Percentiles rank a stretch among this genome's conserved stretches.
phyloP scores from a whole-genome alignment of 2,113 vertebrate genomes.

The Cochlearius cochlearius region DNA sequence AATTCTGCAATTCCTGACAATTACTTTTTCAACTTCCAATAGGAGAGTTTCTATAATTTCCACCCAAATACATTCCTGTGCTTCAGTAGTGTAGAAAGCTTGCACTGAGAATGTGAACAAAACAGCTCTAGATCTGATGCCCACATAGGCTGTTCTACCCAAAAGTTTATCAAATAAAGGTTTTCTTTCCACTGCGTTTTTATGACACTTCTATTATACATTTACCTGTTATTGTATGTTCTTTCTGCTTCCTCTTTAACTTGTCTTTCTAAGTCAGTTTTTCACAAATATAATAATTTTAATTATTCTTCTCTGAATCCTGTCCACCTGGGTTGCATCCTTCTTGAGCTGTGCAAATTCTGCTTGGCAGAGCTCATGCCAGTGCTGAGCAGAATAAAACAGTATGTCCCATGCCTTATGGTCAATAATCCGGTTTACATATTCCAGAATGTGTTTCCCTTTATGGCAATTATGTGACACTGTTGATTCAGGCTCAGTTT shows the following conservation, averaged over 20 bases:
- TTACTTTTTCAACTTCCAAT: not conserved
- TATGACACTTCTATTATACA: not conserved
- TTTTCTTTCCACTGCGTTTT: not conserved
- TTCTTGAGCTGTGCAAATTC: not conserved
- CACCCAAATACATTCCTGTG: not conserved
- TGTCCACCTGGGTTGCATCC: not conserved
- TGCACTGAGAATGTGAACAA: not conserved
- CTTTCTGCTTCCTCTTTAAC: not conserved
- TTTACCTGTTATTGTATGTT: not conserved
- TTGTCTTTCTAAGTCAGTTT: not conserved
- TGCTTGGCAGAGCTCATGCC: not conserved
- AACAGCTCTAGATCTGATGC: not conserved
- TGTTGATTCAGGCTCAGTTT: not conserved
- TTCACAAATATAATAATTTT: not conserved
- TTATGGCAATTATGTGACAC: not conserved
- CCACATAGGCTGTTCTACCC: not conserved
- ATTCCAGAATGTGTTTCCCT: not conserved
- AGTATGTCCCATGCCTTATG: not conserved
- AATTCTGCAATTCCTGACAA: not conserved
- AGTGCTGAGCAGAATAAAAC: not conserved
- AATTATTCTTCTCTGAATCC: not conserved
- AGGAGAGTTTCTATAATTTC: not conserved
- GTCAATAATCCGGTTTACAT: accelerated
- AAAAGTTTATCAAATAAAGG: not conserved
- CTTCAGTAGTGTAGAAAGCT: not conserved